Percentiles rank a stretch among this genome's conserved stretches.
Evolutionary conservation across 1,140 invertebrate genomes (phyloP).

Genomic region (Ectropis grisescens): DNA sequence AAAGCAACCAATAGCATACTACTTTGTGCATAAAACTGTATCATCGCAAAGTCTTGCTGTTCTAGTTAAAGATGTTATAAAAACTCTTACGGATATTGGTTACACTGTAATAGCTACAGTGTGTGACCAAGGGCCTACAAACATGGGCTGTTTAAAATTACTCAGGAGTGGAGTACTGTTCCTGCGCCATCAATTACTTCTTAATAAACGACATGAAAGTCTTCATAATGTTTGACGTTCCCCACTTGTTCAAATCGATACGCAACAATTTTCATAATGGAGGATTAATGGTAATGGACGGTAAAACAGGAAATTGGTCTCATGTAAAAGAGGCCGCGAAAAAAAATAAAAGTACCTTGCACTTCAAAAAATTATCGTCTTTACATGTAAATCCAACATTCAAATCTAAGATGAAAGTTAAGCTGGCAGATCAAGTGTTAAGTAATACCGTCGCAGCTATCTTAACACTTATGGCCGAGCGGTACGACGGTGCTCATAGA

Average conservation of each 20-base stretch:
- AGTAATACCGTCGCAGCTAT: conserved; percentile 8
- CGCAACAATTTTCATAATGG: conserved; percentile 9
- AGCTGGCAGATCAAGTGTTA: conserved; percentile 8
- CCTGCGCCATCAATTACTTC: conserved; percentile 4
- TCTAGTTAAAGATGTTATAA: conserved; percentile 9
- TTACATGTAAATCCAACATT: conserved; percentile 7
- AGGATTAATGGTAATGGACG: conserved; percentile 2
- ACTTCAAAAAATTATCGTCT: conserved; percentile 4
- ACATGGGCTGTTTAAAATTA: conserved; percentile 8
- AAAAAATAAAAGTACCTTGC: background rate
- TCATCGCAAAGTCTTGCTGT: background rate
- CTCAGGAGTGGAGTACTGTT: conserved; percentile 1
- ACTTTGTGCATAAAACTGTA: conserved; percentile 9
- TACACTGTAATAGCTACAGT: conserved; percentile 12
- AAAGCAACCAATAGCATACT: conserved; percentile 10
- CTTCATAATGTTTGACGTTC: conserved; percentile 9
- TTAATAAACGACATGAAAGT: conserved; percentile 6
- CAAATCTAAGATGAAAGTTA: conserved; percentile 7
- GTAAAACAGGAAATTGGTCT: conserved; percentile 5
- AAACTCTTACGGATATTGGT: conserved; percentile 3
- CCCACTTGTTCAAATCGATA: conserved; percentile 5
- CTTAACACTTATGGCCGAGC: conserved; percentile 5
- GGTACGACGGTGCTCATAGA: too few relatives aligned
- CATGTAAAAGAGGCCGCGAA: background rate
- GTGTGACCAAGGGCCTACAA: conserved; percentile 14